Base-by-base conservation (phyloP, 2,888 invertebrate species). In the Cephus sareptanus region DNA sequence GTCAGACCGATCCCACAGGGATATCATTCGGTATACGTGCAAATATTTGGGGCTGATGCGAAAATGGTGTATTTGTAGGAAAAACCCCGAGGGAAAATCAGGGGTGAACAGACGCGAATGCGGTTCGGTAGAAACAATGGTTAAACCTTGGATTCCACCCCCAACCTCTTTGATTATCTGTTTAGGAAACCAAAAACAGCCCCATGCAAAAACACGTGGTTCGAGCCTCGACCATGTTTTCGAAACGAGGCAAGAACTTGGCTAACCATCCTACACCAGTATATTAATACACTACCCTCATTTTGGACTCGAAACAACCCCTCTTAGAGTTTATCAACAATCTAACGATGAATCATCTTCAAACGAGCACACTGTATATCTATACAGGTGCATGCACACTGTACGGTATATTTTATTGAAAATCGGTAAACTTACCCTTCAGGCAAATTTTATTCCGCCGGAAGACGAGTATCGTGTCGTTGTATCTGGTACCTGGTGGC, bases 371-470 rank as follows among this genome's bases (percentile, higher is more conserved):
- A 56, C 56, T 23, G 9, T 56, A 56, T 56, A 23, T 23, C 9
- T 2, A 23, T 56, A 9, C 2, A 56, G 1, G 15, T 6, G 15
- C 15, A 1, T 37, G 15, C 4, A 40, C 6, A 15, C 6, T 0
- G 56, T 56, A 56, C 56, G 1, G 23, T 56, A 23, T 56, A 9
- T 23, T 56, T 56, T 56, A 56, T 56, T 56, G 56, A 56, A 56
- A 56, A 56, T 56, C 23, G 56, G 31, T 74, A 70, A 77, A 85
- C 89, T 91, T 88, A 96, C 96, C 96, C 94, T 96, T 95, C 82
- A 96, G 93, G 91, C 98, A 98, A 87, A 97, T 96, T 93, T 97
- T 98, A 92, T 96, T 97, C 83, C 98, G 93, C 88, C 95, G 95
- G 92, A 98, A 96, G 85, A 95, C 94, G 79, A 98, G 93, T 83